phyloP scores from a whole-genome alignment of 2,888 invertebrate species.

The Conops quadrifasciatus region DNA sequence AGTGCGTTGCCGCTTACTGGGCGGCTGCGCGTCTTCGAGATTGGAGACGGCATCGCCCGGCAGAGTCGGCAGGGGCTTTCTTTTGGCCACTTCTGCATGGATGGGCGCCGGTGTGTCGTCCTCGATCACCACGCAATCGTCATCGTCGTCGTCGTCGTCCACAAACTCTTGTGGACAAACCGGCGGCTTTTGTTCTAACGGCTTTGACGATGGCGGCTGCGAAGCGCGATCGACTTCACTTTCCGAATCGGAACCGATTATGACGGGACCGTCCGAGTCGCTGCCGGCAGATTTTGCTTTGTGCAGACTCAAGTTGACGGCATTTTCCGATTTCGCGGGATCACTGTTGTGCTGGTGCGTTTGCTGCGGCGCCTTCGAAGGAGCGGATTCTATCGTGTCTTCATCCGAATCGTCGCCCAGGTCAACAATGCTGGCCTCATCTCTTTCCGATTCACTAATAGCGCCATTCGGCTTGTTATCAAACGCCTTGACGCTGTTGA shows the following conservation, averaged over 20 bases:
- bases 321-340: slow-evolving; percentile 21
- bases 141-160: slow-evolving; percentile 66
- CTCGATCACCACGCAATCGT: slow-evolving; percentile 68
- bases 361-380: background rate
- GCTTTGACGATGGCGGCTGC: slow-evolving; percentile 22
- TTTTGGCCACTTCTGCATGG: slow-evolving; percentile 53
- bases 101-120: slow-evolving; percentile 63
- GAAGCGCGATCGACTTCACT: slow-evolving; percentile 43
- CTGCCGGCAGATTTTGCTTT: slow-evolving; percentile 36
- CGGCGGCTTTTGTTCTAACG: slow-evolving; percentile 37
- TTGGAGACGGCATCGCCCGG: slow-evolving; percentile 60
- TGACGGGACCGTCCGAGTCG: slow-evolving; percentile 60
- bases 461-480: slow-evolving; percentile 39
- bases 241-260: slow-evolving; percentile 63
- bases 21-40: slow-evolving; percentile 67
- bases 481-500: background rate
- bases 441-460: slow-evolving; percentile 40
- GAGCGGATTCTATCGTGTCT: slow-evolving; percentile 40
- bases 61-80: slow-evolving; percentile 64
- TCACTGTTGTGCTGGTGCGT: background rate
- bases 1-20: slow-evolving; percentile 57
- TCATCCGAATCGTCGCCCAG: slow-evolving; percentile 59
- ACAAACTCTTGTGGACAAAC: slow-evolving; percentile 40
- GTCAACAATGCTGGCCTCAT: slow-evolving; percentile 53
- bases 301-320: slow-evolving; percentile 20